Conservation (phyloP, 1,140 invertebrate genomes). For the Drosophila gunungcola region DNA sequence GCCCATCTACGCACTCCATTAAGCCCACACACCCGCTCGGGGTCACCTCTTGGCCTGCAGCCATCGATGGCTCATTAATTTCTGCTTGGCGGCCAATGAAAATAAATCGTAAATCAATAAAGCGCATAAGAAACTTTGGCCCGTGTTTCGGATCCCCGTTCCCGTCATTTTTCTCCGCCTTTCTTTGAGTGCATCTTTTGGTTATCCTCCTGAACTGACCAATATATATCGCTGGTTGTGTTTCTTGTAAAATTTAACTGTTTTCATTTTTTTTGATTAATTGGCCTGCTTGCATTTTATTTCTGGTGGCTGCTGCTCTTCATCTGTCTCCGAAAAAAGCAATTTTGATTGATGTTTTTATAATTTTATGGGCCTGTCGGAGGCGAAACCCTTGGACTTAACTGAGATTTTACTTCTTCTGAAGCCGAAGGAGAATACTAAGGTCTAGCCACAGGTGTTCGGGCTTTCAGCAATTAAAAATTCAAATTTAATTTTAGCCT, state of each 20-base stretch:
- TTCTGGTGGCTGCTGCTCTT: slow-evolving; percentile 36
- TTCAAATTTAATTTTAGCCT: slow-evolving; percentile 76
- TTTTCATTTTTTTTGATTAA: slow-evolving; percentile 71
- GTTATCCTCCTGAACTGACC: background rate
- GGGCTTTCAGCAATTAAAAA: slow-evolving; percentile 65
- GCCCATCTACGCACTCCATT: slow-evolving; percentile 42
- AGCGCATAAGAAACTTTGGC: slow-evolving; percentile 47
- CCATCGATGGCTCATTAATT: slow-evolving; percentile 74
- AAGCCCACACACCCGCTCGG: slow-evolving; percentile 50
- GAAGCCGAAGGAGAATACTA: slow-evolving; percentile 11
- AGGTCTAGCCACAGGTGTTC: slow-evolving; percentile 71
- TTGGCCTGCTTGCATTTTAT: slow-evolving; percentile 55
- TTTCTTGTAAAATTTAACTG: slow-evolving; percentile 69
- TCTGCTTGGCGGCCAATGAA: slow-evolving; percentile 68
- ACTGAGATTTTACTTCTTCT: slow-evolving; percentile 19
- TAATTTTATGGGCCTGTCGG: slow-evolving; percentile 56
- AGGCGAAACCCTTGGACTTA: slow-evolving; percentile 16
- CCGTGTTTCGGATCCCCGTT: slow-evolving; percentile 11
- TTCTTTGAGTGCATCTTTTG: slow-evolving; percentile 30
- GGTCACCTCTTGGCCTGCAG: slow-evolving; percentile 71
- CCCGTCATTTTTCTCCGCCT: slow-evolving; percentile 18
- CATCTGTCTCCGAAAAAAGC: slow-evolving; percentile 11
- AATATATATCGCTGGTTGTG: slow-evolving; percentile 25
- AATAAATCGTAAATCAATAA: slow-evolving; percentile 82
- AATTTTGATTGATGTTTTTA: slow-evolving; percentile 81